phyloP scores from a whole-genome alignment of 2,797 vertebrate species.

The Megaceryle alcyon region DNA sequence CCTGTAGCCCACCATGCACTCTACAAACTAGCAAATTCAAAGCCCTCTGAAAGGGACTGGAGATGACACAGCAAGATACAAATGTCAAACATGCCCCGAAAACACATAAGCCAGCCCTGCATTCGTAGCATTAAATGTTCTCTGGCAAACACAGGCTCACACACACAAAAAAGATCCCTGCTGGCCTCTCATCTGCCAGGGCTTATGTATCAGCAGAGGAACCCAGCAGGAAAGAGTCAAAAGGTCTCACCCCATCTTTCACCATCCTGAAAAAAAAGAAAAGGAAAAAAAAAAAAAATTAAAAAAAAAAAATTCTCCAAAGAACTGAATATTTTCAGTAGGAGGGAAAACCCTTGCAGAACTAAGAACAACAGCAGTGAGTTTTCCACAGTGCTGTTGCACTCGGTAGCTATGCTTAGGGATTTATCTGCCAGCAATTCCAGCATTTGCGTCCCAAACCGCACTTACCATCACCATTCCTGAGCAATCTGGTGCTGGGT shows the following conservation, averaged over 20 bases:
- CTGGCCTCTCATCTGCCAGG: conserved; percentile 70
- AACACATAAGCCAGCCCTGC: background rate
- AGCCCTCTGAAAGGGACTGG: background rate
- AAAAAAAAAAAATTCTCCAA: background rate
- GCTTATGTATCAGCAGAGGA: conserved; percentile 21
- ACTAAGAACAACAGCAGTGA: background rate
- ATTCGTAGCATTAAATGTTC: conserved; percentile 30
- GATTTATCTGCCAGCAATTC: background rate
- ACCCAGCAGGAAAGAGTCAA: conserved; percentile 43
- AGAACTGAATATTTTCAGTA: background rate
- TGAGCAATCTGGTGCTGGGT: background rate
- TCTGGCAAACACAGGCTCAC: conserved; percentile 6
- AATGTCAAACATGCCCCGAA: conserved; percentile 43
- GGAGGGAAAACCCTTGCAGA: background rate
- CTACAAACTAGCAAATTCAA: background rate
- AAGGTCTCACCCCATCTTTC: conserved; percentile 11
- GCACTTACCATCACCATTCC: background rate
- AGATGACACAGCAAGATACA: conserved; percentile 17
- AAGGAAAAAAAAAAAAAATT: background rate
- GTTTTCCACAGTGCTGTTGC: background rate
- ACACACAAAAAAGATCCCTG: conserved; percentile 44
- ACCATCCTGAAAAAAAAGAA: background rate
- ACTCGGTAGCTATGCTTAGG: background rate
- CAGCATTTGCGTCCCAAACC: background rate
- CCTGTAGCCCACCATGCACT: background rate